Evolutionary conservation across 1,140 invertebrate genomes (phyloP).

Genomic region (Zophobas atratus): DNA sequence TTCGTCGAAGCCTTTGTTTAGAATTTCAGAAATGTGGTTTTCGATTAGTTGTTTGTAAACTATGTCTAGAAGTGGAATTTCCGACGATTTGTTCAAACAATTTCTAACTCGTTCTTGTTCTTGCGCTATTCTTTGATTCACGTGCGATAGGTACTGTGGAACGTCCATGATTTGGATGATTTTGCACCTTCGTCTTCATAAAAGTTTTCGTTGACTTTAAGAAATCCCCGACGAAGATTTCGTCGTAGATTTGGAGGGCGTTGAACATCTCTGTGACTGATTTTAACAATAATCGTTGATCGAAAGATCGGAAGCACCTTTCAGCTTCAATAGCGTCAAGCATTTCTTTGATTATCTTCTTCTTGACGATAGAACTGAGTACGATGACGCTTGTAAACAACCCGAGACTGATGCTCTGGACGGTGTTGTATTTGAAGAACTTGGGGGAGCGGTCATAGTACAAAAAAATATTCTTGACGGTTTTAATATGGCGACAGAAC

Average conservation of each 20-base stretch:
- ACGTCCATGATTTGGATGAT: slow-evolving; percentile 93
- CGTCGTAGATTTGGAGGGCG: slow-evolving; percentile 95
- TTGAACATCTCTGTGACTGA: slow-evolving; percentile 95
- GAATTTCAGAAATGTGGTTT: slow-evolving; percentile 88
- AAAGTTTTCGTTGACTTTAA: slow-evolving; percentile 89
- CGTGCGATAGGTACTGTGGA: slow-evolving; percentile 92
- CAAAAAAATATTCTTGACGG: slow-evolving; percentile 97
- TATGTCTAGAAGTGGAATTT: slow-evolving; percentile 89
- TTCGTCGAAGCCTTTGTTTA: slow-evolving; percentile 92
- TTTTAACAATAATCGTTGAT: slow-evolving; percentile 88
- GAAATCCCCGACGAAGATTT: slow-evolving; percentile 94
- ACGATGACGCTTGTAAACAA: slow-evolving; percentile 94
- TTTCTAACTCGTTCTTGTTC: slow-evolving; percentile 93
- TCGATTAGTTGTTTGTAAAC: slow-evolving; percentile 94
- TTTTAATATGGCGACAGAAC: slow-evolving; percentile 96
- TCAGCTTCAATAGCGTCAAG: slow-evolving; percentile 93
- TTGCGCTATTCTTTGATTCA: slow-evolving; percentile 91
- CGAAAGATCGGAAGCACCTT: slow-evolving; percentile 87
- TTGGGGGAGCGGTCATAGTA: slow-evolving; percentile 91
- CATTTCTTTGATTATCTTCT: slow-evolving; percentile 90
- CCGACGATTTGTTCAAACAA: slow-evolving; percentile 93
- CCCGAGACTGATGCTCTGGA: slow-evolving; percentile 84
- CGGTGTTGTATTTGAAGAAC: slow-evolving; percentile 55
- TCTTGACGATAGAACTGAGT: slow-evolving; percentile 89
- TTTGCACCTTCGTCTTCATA: slow-evolving; percentile 89